These are phyloP conservation scores for Passer montanus DNA, from an alignment of 2,113 vertebrate species.

Conservation along the genomic window DNA sequence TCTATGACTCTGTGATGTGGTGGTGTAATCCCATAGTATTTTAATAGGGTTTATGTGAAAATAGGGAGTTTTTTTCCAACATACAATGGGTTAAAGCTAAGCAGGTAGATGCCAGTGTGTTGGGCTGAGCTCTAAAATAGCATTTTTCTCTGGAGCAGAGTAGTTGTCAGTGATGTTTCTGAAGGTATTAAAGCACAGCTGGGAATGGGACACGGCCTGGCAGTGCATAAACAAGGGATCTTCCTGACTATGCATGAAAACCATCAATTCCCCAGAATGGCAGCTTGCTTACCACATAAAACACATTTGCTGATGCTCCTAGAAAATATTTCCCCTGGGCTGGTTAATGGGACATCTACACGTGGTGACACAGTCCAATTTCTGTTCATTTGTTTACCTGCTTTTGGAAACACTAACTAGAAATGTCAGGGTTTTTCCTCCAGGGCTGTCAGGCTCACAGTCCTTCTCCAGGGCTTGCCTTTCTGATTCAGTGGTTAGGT, in stretches of 20 bases:
- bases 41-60: neutral
- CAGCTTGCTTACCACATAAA: neutral
- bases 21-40: neutral
- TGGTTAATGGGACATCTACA: conserved; percentile 2
- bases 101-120: neutral
- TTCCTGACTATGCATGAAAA: neutral
- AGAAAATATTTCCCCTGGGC: conserved; percentile 14
- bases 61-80: neutral
- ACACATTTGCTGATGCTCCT: neutral
- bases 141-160: neutral
- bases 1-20: neutral
- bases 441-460: neutral
- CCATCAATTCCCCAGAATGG: neutral
- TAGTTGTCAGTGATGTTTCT: neutral
- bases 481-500: conserved; percentile 2
- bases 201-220: neutral
- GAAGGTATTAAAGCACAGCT: neutral
- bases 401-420: conserved; percentile 13
- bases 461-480: neutral
- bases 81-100: neutral
- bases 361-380: conserved; percentile 1
- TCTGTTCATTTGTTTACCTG: conserved; percentile 24
- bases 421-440: conserved; percentile 28
- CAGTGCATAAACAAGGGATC: neutral
- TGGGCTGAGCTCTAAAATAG: neutral